A percentile compares a stretch with the other conserved stretches of the same genome.
phyloP scores from a whole-genome alignment of 2,888 invertebrate genomes.

The Leucoptera coffeella region DNA sequence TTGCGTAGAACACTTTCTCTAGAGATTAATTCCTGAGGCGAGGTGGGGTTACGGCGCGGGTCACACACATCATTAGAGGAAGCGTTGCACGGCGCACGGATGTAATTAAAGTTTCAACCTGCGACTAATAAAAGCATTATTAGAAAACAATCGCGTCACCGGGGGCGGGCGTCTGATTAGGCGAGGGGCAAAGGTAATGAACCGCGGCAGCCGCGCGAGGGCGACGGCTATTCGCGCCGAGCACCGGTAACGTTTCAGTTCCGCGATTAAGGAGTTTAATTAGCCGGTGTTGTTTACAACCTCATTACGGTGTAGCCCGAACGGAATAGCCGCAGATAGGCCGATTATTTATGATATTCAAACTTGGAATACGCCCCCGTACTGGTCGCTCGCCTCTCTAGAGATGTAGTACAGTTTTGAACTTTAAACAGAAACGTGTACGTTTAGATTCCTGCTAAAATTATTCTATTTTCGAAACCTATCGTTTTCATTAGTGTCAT shows the following conservation, averaged over 20 bases:
- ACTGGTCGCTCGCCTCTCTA: too few species aligned
- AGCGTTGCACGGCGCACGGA: slow-evolving; percentile 21
- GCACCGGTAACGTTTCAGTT: slow-evolving; percentile 51
- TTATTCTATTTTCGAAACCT: too few species aligned
- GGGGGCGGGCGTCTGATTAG: slow-evolving; percentile 41
- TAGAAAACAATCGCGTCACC: slow-evolving; percentile 38
- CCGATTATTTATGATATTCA: slow-evolving; percentile 45
- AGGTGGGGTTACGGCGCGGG: too few species aligned
- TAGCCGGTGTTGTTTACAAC: slow-evolving; percentile 52
- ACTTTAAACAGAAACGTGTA: too few species aligned
- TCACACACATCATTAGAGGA: slow-evolving; percentile 6
- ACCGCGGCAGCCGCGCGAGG: slow-evolving; percentile 51
- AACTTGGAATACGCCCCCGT: too few species aligned
- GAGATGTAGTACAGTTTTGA: too few species aligned
- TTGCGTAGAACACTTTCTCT: too few species aligned
- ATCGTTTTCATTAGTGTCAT: too few species aligned
- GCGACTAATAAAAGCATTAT: slow-evolving; percentile 40
- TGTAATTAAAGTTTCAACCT: slow-evolving; percentile 29
- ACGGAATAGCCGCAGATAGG: slow-evolving; percentile 35
- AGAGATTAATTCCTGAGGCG: too few species aligned
- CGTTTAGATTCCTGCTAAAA: too few species aligned
- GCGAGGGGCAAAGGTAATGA: slow-evolving; percentile 42
- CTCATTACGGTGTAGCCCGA: slow-evolving; percentile 37
- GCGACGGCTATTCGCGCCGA: slow-evolving; percentile 47
- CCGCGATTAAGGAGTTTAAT: slow-evolving; percentile 54